These are phyloP conservation scores for Helicorthomorpha holstii DNA, from an alignment of 1,140 invertebrate genomes.

Conservation along the genomic window DNA sequence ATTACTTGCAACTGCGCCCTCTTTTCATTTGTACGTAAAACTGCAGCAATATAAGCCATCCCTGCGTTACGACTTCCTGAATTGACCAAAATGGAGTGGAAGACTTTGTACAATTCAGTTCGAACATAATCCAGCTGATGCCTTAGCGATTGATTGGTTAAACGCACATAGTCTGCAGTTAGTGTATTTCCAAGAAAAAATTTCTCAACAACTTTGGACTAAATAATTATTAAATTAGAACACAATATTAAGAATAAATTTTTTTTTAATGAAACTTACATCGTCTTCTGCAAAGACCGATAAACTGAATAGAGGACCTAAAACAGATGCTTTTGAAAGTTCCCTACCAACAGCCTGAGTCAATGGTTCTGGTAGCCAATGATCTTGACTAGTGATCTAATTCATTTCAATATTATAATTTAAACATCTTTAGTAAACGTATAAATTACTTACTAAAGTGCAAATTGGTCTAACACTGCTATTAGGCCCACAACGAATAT, in stretches of 20 bases:
- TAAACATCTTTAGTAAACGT: constrained; percentile 7
- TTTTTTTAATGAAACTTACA: constrained; percentile 19
- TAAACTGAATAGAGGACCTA: constrained; percentile 75
- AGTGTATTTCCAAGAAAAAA: constrained; percentile 24
- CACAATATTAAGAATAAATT: neutral
- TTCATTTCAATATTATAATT: constrained; percentile 1
- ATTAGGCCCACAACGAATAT: constrained; percentile 37
- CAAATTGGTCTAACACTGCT: constrained; percentile 52
- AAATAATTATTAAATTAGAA: constrained; percentile 11
- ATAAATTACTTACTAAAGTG: constrained; percentile 42
- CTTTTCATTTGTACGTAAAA: constrained; percentile 65
- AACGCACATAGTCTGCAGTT: constrained; percentile 19
- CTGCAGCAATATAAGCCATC: constrained; percentile 53
- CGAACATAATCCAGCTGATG: constrained; percentile 22
- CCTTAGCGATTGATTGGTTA: constrained; percentile 23
- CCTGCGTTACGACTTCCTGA: constrained; percentile 50
- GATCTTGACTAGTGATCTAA: constrained; percentile 33
- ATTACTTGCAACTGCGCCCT: constrained; percentile 54
- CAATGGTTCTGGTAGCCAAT: constrained; percentile 54
- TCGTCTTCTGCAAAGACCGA: constrained; percentile 89
- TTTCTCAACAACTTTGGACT: constrained; percentile 27
- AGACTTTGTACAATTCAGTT: constrained; percentile 52
- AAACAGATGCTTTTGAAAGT: constrained; percentile 56
- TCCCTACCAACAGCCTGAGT: constrained; percentile 57
- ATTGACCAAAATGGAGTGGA: constrained; percentile 69